Percentiles rank a stretch among this genome's conserved stretches.
phyloP scores from a whole-genome alignment of 2,888 invertebrate genomes.

The Pharmacophagus antenor region DNA sequence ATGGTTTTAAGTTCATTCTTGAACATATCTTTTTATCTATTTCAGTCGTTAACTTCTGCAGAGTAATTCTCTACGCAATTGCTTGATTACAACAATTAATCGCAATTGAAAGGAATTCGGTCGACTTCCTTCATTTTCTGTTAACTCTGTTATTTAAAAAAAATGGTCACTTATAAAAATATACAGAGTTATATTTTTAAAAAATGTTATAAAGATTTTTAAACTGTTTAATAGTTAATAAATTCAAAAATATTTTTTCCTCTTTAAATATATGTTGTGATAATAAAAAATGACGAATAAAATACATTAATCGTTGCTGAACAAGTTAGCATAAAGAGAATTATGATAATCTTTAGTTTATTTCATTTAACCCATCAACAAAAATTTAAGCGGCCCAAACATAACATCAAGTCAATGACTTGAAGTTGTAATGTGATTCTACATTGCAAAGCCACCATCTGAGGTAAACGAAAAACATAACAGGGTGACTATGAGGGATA shows the following conservation, averaged over 20 bases:
- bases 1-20: constrained; percentile 38
- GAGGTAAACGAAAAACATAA: constrained; percentile 12
- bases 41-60: constrained; percentile 69
- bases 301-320: too few species aligned
- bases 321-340: too few species aligned
- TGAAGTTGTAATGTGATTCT: background rate
- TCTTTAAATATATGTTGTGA: too few species aligned
- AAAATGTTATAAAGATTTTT: too few species aligned
- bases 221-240: too few species aligned
- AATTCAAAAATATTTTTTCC: too few species aligned
- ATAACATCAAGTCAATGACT: background rate
- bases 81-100: constrained; percentile 78
- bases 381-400: too few species aligned
- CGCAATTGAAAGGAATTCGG: constrained; percentile 74
- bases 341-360: too few species aligned
- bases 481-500: constrained; percentile 13
- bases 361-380: too few species aligned
- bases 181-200: too few species aligned
- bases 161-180: too few species aligned
- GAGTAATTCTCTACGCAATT: constrained; percentile 69
- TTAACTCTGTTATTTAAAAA: background rate
- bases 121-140: constrained; percentile 55
- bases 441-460: background rate
- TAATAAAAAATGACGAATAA: too few species aligned
- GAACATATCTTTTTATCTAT: constrained; percentile 43